phyloP scores from a whole-genome alignment of 2,113 vertebrate genomes.

The Scomber japonicus region DNA sequence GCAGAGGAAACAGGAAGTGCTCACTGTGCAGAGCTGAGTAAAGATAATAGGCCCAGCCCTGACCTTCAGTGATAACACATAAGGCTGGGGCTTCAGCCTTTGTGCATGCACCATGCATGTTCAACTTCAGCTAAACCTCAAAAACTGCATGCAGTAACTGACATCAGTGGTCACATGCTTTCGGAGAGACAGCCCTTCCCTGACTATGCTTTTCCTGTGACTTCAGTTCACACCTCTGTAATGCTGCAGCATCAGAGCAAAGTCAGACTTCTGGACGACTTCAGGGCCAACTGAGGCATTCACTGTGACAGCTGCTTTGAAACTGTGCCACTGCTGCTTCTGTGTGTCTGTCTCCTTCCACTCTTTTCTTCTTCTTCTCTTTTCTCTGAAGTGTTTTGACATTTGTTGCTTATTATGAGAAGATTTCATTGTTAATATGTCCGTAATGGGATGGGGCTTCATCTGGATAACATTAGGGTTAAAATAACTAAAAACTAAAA shows the following conservation, averaged over 20 bases:
- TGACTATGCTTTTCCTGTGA: constrained; percentile 8
- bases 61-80: constrained; percentile 71
- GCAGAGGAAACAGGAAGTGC: constrained; percentile 81
- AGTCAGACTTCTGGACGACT: neutral
- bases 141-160: neutral
- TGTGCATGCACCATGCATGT: neutral
- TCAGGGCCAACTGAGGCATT: neutral
- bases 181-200: neutral
- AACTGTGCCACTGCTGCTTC: neutral
- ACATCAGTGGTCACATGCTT: constrained; percentile 37
- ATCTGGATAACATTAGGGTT: neutral
- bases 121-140: constrained; percentile 26
- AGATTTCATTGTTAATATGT: neutral
- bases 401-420: neutral
- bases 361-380: neutral
- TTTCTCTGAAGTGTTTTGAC: neutral
- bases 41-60: constrained; percentile 74
- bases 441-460: too few species aligned
- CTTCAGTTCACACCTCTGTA: constrained; percentile 27
- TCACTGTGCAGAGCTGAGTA: constrained; percentile 55
- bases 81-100: constrained; percentile 10
- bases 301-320: neutral
- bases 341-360: neutral
- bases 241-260: neutral
- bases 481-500: neutral